These are phyloP conservation scores for Phenganax marumi DNA, from an alignment of 92 coral and sea anemone genomes.

Conservation along the genomic window DNA sequence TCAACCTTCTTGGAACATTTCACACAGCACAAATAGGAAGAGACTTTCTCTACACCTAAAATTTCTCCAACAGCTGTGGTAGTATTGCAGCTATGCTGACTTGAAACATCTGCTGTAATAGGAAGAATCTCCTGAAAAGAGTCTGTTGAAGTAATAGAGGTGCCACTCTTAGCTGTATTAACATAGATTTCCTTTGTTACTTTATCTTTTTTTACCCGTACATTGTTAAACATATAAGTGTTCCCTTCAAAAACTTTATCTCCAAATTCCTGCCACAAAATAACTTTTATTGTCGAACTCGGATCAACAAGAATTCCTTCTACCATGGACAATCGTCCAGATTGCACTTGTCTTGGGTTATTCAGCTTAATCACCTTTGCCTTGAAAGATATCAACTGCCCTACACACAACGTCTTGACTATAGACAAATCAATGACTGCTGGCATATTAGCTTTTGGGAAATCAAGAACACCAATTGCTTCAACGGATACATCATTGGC, in stretches of 20 bases:
- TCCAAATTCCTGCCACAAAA: slow-evolving; percentile 34
- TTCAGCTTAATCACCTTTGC: slow-evolving; percentile 49
- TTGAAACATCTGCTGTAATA: slow-evolving; percentile 42
- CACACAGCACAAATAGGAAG: slow-evolving; percentile 21
- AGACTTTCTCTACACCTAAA: slow-evolving; percentile 36
- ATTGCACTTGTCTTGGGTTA: slow-evolving; percentile 27
- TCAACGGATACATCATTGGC: slow-evolving; percentile 36
- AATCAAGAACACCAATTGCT: slow-evolving; percentile 26
- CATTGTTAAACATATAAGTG: slow-evolving; percentile 55
- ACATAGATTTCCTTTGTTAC: slow-evolving; percentile 48
- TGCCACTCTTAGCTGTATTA: slow-evolving; percentile 60
- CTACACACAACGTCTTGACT: slow-evolving; percentile 40
- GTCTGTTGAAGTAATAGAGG: slow-evolving; percentile 42
- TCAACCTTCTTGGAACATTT: slow-evolving; percentile 32
- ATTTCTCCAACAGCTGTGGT: slow-evolving; percentile 38
- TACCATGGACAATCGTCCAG: slow-evolving; percentile 25
- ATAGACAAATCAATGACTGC: slow-evolving; percentile 35
- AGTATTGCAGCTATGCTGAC: slow-evolving; percentile 20
- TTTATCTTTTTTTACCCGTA: slow-evolving; percentile 55
- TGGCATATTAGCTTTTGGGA: slow-evolving; percentile 42
- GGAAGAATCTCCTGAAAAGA: slow-evolving; percentile 51
- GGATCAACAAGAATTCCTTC: slow-evolving; percentile 53
- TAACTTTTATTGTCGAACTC: slow-evolving; percentile 30
- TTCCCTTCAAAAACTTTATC: slow-evolving; percentile 36
- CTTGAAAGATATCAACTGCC: slow-evolving; percentile 58